Evolutionary conservation across 1,140 invertebrate genomes (phyloP).

Genomic region (Drosophila kikkawai): DNA sequence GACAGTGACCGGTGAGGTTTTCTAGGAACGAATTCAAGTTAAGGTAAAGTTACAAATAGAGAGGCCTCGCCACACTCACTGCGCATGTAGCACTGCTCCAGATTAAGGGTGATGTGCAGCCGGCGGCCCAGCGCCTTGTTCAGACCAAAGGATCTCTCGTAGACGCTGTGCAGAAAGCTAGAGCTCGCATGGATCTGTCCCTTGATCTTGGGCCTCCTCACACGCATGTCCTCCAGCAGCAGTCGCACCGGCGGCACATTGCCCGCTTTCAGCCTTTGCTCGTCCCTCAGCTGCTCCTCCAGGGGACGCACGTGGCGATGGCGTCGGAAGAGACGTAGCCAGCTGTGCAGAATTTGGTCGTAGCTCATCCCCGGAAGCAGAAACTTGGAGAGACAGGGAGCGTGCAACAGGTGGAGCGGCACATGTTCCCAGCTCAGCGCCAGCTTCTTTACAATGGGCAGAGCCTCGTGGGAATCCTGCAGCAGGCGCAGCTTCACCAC

Average conservation of each 20-base stretch:
- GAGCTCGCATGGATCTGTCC: background rate
- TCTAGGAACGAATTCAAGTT: slow-evolving; percentile 20
- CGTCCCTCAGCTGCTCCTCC: slow-evolving; percentile 36
- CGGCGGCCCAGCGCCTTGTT: slow-evolving; percentile 64
- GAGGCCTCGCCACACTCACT: slow-evolving; percentile 56
- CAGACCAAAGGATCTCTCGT: slow-evolving; percentile 63
- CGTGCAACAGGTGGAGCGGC: slow-evolving; percentile 44
- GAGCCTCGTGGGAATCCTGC: slow-evolving; percentile 22
- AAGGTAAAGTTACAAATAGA: too few species aligned
- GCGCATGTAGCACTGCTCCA: slow-evolving; percentile 62
- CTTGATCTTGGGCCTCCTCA: slow-evolving; percentile 4
- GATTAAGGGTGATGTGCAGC: slow-evolving; percentile 71
- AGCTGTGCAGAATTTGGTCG: slow-evolving; percentile 59
- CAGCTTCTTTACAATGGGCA: slow-evolving; percentile 50
- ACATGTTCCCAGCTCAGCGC: slow-evolving; percentile 59
- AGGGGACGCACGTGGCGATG: slow-evolving; percentile 4
- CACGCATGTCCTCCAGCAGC: slow-evolving; percentile 47
- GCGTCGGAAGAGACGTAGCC: slow-evolving; percentile 32
- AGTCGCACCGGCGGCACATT: slow-evolving; percentile 64
- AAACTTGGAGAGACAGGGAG: slow-evolving; percentile 28
- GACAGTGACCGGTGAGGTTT: slow-evolving; percentile 51
- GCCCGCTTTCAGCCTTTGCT: slow-evolving; percentile 43
- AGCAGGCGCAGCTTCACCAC: slow-evolving; percentile 52
- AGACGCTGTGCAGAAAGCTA: slow-evolving; percentile 48
- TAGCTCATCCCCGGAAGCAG: slow-evolving; percentile 64